Evolutionary conservation across 2,797 vertebrate genomes (phyloP).

Genomic region (Mastacembelus armatus): DNA sequence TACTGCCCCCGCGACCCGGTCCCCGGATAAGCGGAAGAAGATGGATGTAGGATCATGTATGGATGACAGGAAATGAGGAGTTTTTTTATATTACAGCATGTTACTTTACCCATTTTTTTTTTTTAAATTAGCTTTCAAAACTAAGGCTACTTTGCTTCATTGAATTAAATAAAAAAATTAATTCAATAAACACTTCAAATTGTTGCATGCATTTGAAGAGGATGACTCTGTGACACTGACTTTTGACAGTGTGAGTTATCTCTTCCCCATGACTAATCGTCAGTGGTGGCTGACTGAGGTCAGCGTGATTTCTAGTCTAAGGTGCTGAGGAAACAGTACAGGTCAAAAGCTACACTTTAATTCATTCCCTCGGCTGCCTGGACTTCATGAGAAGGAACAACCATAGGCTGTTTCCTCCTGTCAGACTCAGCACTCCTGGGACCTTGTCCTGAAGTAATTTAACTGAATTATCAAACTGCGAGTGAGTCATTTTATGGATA

Average conservation of each 20-base stretch:
- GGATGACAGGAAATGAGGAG: too few species aligned
- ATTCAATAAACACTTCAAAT: too few species aligned
- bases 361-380: conserved; percentile 46
- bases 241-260: conserved; percentile 62
- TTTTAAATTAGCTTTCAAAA: too few species aligned
- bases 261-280: conserved; percentile 52
- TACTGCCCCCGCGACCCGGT: too few species aligned
- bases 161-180: too few species aligned
- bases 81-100: too few species aligned
- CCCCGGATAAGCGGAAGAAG: too few species aligned
- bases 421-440: conserved; percentile 27
- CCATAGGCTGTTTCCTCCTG: conserved; percentile 36
- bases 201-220: conserved; percentile 8
- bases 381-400: conserved; percentile 37
- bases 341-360: conserved; percentile 59
- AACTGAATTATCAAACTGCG: conserved; percentile 40
- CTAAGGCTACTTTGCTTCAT: too few species aligned
- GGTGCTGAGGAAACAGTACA: conserved; percentile 40
- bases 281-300: conserved; percentile 52
- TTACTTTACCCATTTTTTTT: too few species aligned
- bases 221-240: conserved; percentile 59
- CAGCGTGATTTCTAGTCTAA: conserved; percentile 49
- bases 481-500: conserved; percentile 61
- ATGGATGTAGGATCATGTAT: too few species aligned
- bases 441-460: conserved; percentile 23